phyloP scores from a whole-genome alignment of 2,113 vertebrate genomes.

The Xiphias gladius region DNA sequence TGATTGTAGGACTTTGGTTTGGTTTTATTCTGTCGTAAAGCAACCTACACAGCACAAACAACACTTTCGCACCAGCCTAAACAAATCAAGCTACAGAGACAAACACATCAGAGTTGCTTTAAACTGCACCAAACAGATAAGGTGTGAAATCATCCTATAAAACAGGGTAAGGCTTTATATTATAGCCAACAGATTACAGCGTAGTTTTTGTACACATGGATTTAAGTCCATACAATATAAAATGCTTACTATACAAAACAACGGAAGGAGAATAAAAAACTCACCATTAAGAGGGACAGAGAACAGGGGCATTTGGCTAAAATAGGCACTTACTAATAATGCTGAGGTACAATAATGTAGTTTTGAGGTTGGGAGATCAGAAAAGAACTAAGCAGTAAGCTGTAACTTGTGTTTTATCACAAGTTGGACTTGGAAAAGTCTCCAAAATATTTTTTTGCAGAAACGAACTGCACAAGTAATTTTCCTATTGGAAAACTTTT shows the following conservation, averaged over 20 bases:
- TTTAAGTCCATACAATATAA: background rate
- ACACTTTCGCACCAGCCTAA: background rate
- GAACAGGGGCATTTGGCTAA: background rate
- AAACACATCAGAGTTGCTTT: background rate
- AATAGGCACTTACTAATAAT: background rate
- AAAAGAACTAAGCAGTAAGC: background rate
- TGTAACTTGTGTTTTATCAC: constrained; percentile 15
- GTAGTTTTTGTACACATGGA: background rate
- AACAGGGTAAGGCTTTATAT: background rate
- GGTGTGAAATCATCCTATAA: background rate
- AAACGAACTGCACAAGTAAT: background rate
- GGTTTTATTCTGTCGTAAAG: background rate
- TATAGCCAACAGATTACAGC: background rate
- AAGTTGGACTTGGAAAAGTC: background rate
- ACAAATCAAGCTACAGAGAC: background rate
- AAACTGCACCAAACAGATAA: background rate
- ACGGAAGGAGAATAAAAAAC: background rate
- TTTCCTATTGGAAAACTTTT: background rate
- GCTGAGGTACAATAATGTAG: background rate
- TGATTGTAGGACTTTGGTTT: constrained; percentile 16
- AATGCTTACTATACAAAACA: background rate
- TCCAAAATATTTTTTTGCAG: background rate
- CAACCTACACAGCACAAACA: background rate
- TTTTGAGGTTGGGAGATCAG: background rate
- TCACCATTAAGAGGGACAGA: background rate